Base-by-base conservation (phyloP, 1,140 invertebrate genomes). In the Neotoxoptera formosana region DNA sequence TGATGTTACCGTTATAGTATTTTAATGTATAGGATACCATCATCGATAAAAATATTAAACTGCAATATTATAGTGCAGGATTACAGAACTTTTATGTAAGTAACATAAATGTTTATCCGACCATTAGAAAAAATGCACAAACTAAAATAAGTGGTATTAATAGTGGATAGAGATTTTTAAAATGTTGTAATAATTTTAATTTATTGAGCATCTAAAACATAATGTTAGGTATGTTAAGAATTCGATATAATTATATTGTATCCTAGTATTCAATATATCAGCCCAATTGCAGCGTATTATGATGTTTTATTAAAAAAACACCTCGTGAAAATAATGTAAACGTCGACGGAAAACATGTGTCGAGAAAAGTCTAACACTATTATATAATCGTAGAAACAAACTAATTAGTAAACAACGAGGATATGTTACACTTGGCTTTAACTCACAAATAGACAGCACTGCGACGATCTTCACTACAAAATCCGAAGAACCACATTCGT, bases 391-490 rank as follows among this genome's bases (percentile, higher is more conserved):
- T n/a, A 76, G 60, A 34, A n/a, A 76, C n/a, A 76, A 76, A 76
- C 60, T 76, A n/a, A 76, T 76, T 76, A 76, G 60, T 76, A 76
- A 76, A n/a, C 11, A 47, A 47, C 45, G 45, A 47, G 11, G 4
- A 45, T 87, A 30, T 14, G 45, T 87, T 47, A 47, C 36, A 48
- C n/a, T 88, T 93, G 86, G 56, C 45, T 93, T 87, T 6, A 89
- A 94, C 96, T 96, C 96, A 97, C 97, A 96, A 94, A 98, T 98
- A 93, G 97, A 97, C 91, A 98, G 96, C 56, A 98, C 95, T 81
- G 97, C 97, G 76, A 98, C 97, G 94, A 98, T 96, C 95, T 98
- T 98, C 91, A 98, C 97, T 67, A 97, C 96, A 93, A 96, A 96
- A 90, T 96, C 95, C 2, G 97, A 97, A 87, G 97, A 97, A 95